Evolutionary conservation across 2,113 vertebrate genomes (phyloP).

Genomic region (Crotalus tigris): DNA sequence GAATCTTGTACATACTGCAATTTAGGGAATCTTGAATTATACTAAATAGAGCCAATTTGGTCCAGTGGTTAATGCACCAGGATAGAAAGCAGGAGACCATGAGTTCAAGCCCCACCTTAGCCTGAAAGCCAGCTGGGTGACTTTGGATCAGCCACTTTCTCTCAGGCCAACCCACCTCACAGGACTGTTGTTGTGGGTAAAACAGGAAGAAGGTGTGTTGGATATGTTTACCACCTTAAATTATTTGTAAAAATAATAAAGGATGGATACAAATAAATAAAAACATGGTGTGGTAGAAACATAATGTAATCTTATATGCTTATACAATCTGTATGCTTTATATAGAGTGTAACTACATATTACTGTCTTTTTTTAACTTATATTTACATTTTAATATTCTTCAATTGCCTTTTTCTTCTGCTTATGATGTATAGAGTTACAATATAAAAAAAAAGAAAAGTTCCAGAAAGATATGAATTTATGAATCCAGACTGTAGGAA

Average conservation of each 20-base stretch:
- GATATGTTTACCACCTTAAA: background rate
- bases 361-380: background rate
- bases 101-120: background rate
- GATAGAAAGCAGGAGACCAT: background rate
- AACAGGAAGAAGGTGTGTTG: background rate
- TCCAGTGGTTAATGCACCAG: background rate
- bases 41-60: background rate
- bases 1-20: background rate
- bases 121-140: background rate
- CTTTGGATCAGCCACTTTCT: background rate
- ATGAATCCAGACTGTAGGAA: background rate
- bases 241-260: background rate
- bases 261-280: background rate
- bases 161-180: background rate
- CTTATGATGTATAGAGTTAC: background rate
- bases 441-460: background rate
- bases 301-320: background rate
- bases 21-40: background rate
- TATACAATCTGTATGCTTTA: background rate
- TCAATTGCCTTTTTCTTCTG: background rate
- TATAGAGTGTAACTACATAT: background rate
- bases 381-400: background rate
- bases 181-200: background rate
- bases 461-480: background rate
- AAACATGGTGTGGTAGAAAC: background rate